Conservation (phyloP, 2,888 invertebrate species). For the Notodonta dromedarius region DNA sequence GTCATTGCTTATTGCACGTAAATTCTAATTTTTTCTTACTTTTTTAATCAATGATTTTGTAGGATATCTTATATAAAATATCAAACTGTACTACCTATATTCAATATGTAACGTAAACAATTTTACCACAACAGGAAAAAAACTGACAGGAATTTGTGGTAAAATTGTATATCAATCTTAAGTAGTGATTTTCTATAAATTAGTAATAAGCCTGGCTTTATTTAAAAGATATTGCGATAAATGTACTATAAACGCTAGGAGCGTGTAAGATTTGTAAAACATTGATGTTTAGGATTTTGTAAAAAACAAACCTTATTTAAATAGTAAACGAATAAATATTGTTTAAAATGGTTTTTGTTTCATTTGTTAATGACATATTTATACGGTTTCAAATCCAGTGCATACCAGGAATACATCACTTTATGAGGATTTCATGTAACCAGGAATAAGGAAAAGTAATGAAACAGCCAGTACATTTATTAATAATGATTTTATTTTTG, state of each 20-base stretch:
- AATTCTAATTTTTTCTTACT: too few species aligned
- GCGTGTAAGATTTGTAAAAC: slow-evolving; percentile 59
- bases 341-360: slow-evolving; percentile 32
- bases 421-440: not conserved
- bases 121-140: not conserved
- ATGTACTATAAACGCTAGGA: slow-evolving; percentile 44
- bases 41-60: too few species aligned
- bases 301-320: slow-evolving; percentile 54
- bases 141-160: not conserved
- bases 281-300: slow-evolving; percentile 67
- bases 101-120: not conserved
- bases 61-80: not conserved
- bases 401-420: too few species aligned
- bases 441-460: not conserved
- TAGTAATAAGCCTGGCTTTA: slow-evolving; percentile 46
- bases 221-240: slow-evolving; percentile 31
- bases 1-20: too few species aligned
- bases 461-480: slow-evolving; percentile 65
- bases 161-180: slow-evolving; percentile 31
- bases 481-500: slow-evolving; percentile 75
- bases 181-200: slow-evolving; percentile 30
- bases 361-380: slow-evolving; percentile 1
- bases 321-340: slow-evolving; percentile 49
- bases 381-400: too few species aligned
- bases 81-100: not conserved